Conservation (phyloP, 2,113 vertebrate species). For the Cyphomyrus plagiostoma region DNA sequence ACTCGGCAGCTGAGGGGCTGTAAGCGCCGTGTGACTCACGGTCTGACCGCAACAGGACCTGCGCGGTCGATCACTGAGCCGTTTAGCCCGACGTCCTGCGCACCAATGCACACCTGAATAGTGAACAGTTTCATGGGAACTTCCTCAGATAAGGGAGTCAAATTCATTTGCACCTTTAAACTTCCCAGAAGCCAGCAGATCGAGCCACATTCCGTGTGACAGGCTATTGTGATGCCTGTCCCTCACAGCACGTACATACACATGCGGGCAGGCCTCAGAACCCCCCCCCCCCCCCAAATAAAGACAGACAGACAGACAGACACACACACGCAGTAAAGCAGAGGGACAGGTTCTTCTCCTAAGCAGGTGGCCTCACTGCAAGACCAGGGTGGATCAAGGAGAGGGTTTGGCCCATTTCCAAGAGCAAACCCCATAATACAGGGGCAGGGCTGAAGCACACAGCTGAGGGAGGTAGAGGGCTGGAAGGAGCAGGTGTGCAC, state of each 20-base stretch:
- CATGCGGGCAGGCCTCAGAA: not conserved
- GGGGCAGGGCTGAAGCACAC: not conserved
- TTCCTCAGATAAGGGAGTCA: not conserved
- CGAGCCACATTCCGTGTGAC: not conserved
- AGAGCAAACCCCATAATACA: not conserved
- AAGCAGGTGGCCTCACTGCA: not conserved
- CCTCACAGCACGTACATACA: not conserved
- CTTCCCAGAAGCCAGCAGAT: not conserved
- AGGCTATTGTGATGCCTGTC: not conserved
- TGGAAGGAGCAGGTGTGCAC: not conserved
- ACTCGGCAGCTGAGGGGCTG: not conserved
- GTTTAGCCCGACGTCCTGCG: not conserved
- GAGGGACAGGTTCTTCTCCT: not conserved
- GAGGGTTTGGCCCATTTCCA: not conserved
- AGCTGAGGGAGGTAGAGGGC: not conserved
- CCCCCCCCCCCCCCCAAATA: not conserved
- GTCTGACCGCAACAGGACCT: not conserved
- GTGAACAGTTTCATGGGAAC: not conserved
- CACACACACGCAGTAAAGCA: not conserved
- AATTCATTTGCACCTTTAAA: not conserved
- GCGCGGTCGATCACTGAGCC: not conserved
- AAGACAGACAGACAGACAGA: not conserved
- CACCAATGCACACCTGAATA: not conserved
- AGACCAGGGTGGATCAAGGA: not conserved
- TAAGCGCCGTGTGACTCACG: not conserved